Evolutionary conservation across 2,888 invertebrate species (phyloP).

Genomic region (Boloria euphrosyne): DNA sequence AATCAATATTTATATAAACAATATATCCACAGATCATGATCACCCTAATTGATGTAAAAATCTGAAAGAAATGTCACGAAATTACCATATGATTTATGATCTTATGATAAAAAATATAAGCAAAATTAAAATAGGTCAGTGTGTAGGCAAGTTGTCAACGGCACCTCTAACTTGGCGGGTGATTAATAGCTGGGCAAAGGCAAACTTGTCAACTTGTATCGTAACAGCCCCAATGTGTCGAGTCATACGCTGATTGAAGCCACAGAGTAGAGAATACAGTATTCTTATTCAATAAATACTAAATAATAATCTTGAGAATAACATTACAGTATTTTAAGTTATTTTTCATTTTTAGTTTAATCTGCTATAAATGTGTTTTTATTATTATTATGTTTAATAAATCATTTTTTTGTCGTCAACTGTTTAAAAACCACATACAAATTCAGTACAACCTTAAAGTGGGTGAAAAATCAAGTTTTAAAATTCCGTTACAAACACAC

Average conservation of each 20-base stretch:
- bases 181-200: constrained; percentile 47
- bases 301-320: too few relatives aligned
- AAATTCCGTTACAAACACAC: too few relatives aligned
- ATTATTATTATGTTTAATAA: too few relatives aligned
- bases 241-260: constrained; percentile 38
- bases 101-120: constrained; percentile 39
- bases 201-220: constrained; percentile 49
- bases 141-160: constrained; percentile 51
- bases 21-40: background rate
- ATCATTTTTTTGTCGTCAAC: too few relatives aligned
- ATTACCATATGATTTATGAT: constrained; percentile 27
- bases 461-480: too few relatives aligned
- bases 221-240: constrained; percentile 38
- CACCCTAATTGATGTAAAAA: background rate
- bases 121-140: constrained; percentile 49
- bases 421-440: too few relatives aligned
- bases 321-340: too few relatives aligned
- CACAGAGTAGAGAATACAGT: constrained; percentile 6
- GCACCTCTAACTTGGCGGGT: constrained; percentile 46
- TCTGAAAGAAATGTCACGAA: background rate
- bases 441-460: too few relatives aligned
- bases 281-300: background rate
- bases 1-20: too few relatives aligned
- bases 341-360: too few relatives aligned
- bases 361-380: too few relatives aligned